Conservation (phyloP, 2,113 vertebrate species). For the Scomber colias region DNA sequence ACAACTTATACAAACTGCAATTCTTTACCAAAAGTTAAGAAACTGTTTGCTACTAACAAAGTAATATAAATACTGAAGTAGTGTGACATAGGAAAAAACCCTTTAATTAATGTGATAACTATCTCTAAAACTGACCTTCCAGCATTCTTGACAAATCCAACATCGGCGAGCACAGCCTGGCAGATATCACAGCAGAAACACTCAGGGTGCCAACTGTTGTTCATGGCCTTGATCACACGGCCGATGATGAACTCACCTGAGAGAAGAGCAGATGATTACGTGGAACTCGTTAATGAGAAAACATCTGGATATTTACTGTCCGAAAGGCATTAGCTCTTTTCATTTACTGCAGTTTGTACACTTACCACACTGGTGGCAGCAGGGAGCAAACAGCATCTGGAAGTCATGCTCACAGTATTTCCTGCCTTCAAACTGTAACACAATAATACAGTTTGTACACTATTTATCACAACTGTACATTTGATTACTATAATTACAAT, state of each 20-base stretch:
- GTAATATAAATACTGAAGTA: no score
- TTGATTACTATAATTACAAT: not conserved
- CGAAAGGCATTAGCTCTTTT: not conserved
- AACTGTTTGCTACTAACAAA: no score
- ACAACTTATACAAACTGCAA: no score
- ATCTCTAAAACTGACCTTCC: conserved; percentile 87
- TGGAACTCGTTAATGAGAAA: not conserved
- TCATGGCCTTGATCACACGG: conserved; percentile 99
- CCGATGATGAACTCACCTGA: conserved; percentile 98
- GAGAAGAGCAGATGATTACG: not conserved
- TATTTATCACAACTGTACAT: not conserved
- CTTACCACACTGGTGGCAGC: conserved; percentile 98
- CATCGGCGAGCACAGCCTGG: conserved; percentile 92
- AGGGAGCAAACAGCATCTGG: conserved; percentile 99
- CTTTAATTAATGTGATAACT: no score
- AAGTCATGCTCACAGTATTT: conserved; percentile 99
- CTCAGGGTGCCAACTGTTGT: conserved; percentile 98
- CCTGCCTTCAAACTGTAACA: conserved; percentile 95
- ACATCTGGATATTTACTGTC: not conserved
- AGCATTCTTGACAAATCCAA: conserved; percentile 98
- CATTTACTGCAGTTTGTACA: conserved; percentile 47
- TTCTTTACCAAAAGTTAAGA: no score
- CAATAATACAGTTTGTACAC: conserved; percentile 1
- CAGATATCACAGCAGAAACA: conserved; percentile 98
- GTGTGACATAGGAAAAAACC: no score